Base-by-base conservation (phyloP, 1,140 invertebrate genomes). In the Myzus persicae region DNA sequence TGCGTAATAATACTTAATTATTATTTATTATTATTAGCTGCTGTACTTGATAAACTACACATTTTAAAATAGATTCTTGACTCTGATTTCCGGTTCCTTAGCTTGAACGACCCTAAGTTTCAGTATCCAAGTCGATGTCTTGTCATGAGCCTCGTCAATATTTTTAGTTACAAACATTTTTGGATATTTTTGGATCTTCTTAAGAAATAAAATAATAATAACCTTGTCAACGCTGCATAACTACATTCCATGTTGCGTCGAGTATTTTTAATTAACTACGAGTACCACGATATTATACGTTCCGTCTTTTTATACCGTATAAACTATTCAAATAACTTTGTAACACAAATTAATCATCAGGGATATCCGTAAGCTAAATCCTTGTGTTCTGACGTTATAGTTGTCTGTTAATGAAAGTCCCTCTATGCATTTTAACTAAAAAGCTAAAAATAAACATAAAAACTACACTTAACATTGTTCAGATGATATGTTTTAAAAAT, bases 141-240 rank as follows among this genome's bases (percentile, higher is more conserved):
- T 51, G 46, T 22, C 26, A n/a, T 22, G 51, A 51, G 42, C 22
- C 24, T 42, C 26, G 22, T 26, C 9, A 31, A 90, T 48, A 18
- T 67, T 59, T 90, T 90, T 11, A 90, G 11, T 46, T 42, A 42
- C 1, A 90, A 67, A 90, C 6, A 22, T 90, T 38, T 59, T 90
- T 2, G 38, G 24, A 59, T 90, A 90, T 90, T 90, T 90, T 90
- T 90, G 38, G 89, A 90, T 42, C 51, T 40, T 67, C 54, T 90
- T 44, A 59, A n/a, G 51, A 90, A 90, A 31, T 90, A 76, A 31
- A 59, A 90, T 90, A 67, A 90, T 44, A 67, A n/a, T 67, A 59
- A 42, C 18, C 38, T 67, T 42, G 89, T 90, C 89, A 24, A 44
- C 89, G 14, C 89, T 31, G 2, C 24, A 6, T 38, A 8, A 38